phyloP scores from a whole-genome alignment of 2,113 vertebrate species.

The Mirza zaza region DNA sequence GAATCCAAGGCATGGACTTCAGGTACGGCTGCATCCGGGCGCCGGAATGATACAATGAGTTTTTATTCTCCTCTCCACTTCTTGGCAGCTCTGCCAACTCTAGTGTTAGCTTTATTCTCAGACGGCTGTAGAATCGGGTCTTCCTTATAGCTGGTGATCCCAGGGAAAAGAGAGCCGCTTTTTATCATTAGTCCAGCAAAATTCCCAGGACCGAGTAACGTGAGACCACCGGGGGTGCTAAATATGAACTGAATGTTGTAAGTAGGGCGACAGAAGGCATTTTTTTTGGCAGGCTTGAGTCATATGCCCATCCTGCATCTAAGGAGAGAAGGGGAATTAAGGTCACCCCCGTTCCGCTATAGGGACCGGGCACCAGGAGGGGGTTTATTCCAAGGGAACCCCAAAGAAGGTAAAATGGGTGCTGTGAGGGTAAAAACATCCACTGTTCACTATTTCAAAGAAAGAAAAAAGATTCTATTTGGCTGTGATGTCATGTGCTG shows the following conservation, averaged over 20 bases:
- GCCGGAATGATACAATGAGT: neutral
- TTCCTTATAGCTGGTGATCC: neutral
- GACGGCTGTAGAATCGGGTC: neutral
- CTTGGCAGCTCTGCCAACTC: neutral
- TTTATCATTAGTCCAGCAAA: neutral
- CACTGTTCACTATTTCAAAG: neutral
- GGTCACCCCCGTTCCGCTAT: neutral
- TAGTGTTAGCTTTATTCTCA: neutral
- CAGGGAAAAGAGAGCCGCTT: neutral
- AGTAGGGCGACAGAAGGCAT: neutral
- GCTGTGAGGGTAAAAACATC: neutral
- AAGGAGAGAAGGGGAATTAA: neutral
- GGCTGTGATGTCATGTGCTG: neutral
- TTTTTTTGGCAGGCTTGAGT: neutral
- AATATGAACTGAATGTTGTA: neutral
- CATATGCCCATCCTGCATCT: neutral
- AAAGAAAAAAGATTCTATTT: neutral
- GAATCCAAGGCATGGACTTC: neutral
- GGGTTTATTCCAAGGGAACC: neutral
- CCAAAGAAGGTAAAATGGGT: neutral
- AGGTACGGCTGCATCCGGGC: neutral
- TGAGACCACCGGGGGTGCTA: neutral
- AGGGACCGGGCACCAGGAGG: neutral
- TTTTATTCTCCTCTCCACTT: neutral
- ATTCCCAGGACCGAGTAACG: neutral